Evolutionary conservation across 2,797 vertebrate species (phyloP), one percentile per base, ranked within the genome.

Genomic region (Rhinophrynus dorsalis): DNA sequence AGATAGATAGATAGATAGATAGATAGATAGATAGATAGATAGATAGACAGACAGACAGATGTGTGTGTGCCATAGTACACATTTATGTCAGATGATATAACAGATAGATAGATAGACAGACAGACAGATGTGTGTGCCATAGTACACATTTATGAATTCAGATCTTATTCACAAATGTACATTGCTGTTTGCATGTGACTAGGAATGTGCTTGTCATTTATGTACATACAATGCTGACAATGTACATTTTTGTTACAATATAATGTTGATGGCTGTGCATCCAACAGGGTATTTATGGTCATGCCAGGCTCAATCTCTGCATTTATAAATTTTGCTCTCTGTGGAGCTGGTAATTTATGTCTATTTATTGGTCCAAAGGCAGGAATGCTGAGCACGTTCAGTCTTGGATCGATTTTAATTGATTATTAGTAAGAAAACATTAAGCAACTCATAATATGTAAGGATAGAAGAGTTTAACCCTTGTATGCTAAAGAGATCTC

Each of bases 401-500:
- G 61, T 29, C 26, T 10, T 40, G 20, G 69, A 73, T 73, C 69
- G 42, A 73, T 73, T 44, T 17, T 35, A 29, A 73, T 66, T 20
- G 62, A 73, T 73, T 73, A 73, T 73, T 66, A 66, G 61, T 73
- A 73, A 60, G 61, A 66, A 72, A 66, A 73, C 69, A 73, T 73
- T 66, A 66, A 52, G 52, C 54, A 62, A 73, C 69, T 66, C 27
- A 66, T 60, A 66, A 59, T 60, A 64, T 66, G 37, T 66, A 73
- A 66, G 54, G n/a, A 45, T 45, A 66, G 61, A 73, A 59, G 55
- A 20, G n/a, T n/a, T n/a, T n/a, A n/a, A n/a, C n/a, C n/a, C n/a
- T n/a, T n/a, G n/a, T n/a, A n/a, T n/a, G n/a, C n/a, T n/a, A n/a
- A n/a, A n/a, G n/a, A n/a, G n/a, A n/a, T n/a, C n/a, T n/a, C n/a